phyloP scores from a whole-genome alignment of 2,888 invertebrate genomes.

The Dicyrtoma fusca region DNA sequence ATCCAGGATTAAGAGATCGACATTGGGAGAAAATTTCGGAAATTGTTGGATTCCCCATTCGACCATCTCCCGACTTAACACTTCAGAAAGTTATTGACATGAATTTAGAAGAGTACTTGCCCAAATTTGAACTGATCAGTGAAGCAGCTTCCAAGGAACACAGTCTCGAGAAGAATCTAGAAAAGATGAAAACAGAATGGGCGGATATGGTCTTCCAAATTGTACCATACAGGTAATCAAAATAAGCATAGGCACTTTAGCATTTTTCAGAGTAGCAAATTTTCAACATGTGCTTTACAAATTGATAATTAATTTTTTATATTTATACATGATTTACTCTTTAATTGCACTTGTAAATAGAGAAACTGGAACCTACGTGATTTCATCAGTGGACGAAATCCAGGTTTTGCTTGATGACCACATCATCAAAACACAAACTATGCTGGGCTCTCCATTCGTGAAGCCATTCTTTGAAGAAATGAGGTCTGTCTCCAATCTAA shows the following conservation, averaged over 20 bases:
- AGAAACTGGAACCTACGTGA: conserved; percentile 86
- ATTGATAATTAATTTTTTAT: conserved; percentile 60
- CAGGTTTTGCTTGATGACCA: conserved; percentile 92
- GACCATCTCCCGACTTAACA: conserved; percentile 75
- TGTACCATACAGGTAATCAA: conserved; percentile 68
- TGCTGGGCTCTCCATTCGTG: conserved; percentile 96
- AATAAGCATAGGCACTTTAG: too few species aligned
- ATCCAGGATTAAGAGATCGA: conserved; percentile 87
- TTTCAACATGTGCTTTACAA: not conserved
- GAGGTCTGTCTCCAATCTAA: conserved; percentile 57
- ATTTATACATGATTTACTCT: conserved; percentile 75
- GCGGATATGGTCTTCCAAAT: conserved; percentile 75
- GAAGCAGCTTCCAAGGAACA: conserved; percentile 96
- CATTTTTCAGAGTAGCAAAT: not conserved
- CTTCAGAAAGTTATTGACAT: conserved; percentile 84
- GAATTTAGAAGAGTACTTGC: conserved; percentile 82
- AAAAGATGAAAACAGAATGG: conserved; percentile 92
- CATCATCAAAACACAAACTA: conserved; percentile 94
- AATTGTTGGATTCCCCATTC: conserved; percentile 89
- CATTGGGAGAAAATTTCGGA: conserved; percentile 96
- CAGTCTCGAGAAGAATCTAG: conserved; percentile 83
- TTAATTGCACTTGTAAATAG: too few species aligned
- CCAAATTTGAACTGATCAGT: conserved; percentile 87
- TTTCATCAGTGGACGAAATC: conserved; percentile 90
- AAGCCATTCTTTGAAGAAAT: conserved; percentile 86